Percentiles rank a stretch among this genome's conserved stretches.
Conservation (phyloP, 2,113 vertebrate genomes). For the Pedetes capensis region DNA sequence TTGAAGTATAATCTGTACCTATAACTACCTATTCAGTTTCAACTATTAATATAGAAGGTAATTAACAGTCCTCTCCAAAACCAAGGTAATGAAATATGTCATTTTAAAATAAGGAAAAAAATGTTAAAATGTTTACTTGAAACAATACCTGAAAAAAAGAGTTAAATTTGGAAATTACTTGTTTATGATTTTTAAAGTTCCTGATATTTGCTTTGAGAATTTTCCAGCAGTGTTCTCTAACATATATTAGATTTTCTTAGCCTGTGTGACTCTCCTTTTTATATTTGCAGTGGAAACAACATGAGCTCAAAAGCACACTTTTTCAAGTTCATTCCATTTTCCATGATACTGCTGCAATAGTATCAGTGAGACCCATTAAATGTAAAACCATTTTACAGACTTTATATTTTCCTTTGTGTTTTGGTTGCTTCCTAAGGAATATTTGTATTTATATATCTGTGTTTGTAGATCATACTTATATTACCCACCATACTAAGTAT, state of each 20-base stretch:
- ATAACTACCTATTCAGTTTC: not conserved
- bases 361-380: constrained; percentile 3
- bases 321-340: constrained; percentile 57
- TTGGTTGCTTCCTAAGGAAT: not conserved
- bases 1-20: not conserved
- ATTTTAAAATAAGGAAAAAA: constrained; percentile 30
- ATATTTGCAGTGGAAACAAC: constrained; percentile 73
- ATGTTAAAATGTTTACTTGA: constrained; percentile 11
- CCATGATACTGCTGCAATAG: not conserved
- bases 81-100: not conserved
- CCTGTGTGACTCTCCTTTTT: constrained; percentile 55
- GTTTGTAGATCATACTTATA: not conserved
- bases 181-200: constrained; percentile 66
- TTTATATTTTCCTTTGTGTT: not conserved
- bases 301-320: constrained; percentile 21
- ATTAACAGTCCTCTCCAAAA: not conserved
- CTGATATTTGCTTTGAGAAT: constrained; percentile 75
- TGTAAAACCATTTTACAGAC: not conserved
- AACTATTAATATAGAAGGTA: not conserved
- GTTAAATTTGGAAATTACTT: constrained; percentile 62
- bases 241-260: constrained; percentile 75
- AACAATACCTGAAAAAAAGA: constrained; percentile 40
- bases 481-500: not conserved
- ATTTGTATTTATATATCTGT: not conserved
- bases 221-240: constrained; percentile 73